Conservation (phyloP, 1,140 invertebrate genomes). For the Polypedilum pembai region DNA sequence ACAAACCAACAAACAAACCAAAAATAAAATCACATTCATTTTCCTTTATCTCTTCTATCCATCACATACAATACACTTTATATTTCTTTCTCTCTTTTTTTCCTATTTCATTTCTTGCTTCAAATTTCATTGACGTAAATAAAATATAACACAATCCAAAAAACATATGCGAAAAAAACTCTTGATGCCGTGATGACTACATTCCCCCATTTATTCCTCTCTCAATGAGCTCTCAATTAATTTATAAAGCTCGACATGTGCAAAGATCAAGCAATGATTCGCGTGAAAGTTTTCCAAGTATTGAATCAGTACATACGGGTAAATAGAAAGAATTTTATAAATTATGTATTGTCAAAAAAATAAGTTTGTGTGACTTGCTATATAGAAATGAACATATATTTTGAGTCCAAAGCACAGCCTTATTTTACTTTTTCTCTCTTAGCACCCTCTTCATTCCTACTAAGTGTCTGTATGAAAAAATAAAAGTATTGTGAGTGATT, state of each 20-base stretch:
- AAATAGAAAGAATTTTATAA: not conserved
- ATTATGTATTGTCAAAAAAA: too few relatives aligned
- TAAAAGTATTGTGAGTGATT: too few relatives aligned
- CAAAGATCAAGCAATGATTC: constrained; percentile 7
- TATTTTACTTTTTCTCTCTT: too few relatives aligned
- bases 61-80: not conserved
- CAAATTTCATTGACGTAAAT: not conserved
- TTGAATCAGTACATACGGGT: constrained; percentile 23
- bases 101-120: not conserved
- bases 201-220: not conserved
- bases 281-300: constrained; percentile 7
- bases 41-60: too few relatives aligned
- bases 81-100: not conserved
- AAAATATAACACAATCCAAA: not conserved
- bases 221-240: too few relatives aligned
- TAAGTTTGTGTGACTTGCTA: too few relatives aligned
- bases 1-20: too few relatives aligned
- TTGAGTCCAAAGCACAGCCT: too few relatives aligned
- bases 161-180: not conserved
- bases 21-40: too few relatives aligned
- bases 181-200: not conserved
- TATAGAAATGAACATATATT: too few relatives aligned
- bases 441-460: too few relatives aligned
- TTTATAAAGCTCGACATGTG: not conserved
- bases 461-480: too few relatives aligned